Evolutionary conservation across 2,888 invertebrate species (phyloP), one percentile per base, ranked within the genome.

Genomic region (Sericinus montela): DNA sequence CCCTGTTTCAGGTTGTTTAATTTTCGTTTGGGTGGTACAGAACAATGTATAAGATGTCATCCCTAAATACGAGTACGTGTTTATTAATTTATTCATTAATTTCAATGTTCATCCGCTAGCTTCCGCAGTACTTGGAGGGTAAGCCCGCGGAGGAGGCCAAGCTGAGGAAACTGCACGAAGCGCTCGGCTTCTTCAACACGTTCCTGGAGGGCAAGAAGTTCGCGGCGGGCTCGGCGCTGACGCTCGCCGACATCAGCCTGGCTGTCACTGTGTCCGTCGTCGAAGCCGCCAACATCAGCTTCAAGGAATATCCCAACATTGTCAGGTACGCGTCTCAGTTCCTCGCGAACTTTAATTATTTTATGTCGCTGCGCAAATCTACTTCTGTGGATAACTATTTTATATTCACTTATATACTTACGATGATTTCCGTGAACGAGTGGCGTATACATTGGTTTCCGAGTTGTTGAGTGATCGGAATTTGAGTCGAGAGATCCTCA

Each of bases 171-270:
- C 78, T 93, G 39, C 89, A 90, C 46, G 88, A 90, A 3, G 91
- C 91, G 1, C 76, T 93, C 40, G 83, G 74, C 10, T 91, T 91
- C 62, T 73, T 94, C 10, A 90, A 94, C 49, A 89, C 69, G 7
- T 92, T 92, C 73, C 78, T 94, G 38, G 90, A 90, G 41, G 90
- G 90, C 7, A 82, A 90, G 45, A 77, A 89, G 30, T 95, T 90
- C 69, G 91, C 81, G 14, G 93, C 93, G 4, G 94, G 94, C 9
- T 83, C 90, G 40, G 75, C 84, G n/a, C 69, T 94, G 45, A 94
- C 94, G 5, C 69, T 95, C 10, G 94, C 94, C 25, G 95, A 95
- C 72, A 72, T 78, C 15, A 10, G 41, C 10, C 40, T 53, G 0
- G 47, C 34, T 4, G 53, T 50, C 6, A 45, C 47, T 2, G 30